Evolutionary conservation across 2,797 vertebrate species (phyloP).

Genomic region (Melanotaenia trifasciata): DNA sequence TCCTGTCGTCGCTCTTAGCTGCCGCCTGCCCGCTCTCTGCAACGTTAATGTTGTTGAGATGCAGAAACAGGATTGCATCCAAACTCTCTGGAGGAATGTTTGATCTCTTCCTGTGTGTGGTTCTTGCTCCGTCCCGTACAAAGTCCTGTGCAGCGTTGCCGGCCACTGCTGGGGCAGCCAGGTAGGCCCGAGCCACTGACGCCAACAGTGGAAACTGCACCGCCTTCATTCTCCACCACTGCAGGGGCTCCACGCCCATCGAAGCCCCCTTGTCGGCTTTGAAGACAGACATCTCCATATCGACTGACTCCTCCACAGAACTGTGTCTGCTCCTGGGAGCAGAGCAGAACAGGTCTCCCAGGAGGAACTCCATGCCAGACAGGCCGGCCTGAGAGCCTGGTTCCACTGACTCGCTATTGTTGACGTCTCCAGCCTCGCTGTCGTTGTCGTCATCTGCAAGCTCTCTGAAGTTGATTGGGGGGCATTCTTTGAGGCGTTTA

Average conservation of each 20-base stretch:
- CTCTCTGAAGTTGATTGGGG: constrained; percentile 61
- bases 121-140: constrained; percentile 51
- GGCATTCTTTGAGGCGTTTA: constrained; percentile 69
- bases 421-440: constrained; percentile 37
- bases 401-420: constrained; percentile 49
- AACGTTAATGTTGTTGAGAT: constrained; percentile 71
- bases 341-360: constrained; percentile 80
- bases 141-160: constrained; percentile 72
- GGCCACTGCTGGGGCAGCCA: constrained; percentile 80
- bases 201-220: constrained; percentile 80
- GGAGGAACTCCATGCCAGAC: constrained; percentile 82
- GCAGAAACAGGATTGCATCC: constrained; percentile 82
- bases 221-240: constrained; percentile 83
- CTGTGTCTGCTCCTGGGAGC: constrained; percentile 54
- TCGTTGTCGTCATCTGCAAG: constrained; percentile 29
- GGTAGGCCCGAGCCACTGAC: constrained; percentile 74
- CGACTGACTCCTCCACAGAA: constrained; percentile 79
- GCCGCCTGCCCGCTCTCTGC: not conserved
- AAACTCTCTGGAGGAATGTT: constrained; percentile 79
- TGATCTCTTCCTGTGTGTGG: constrained; percentile 68
- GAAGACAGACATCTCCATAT: constrained; percentile 81
- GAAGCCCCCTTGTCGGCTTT: constrained; percentile 76
- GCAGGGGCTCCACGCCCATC: constrained; percentile 79
- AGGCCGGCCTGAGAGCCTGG: constrained; percentile 52
- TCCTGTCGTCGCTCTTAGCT: constrained; percentile 27